Evolutionary conservation across 2,888 invertebrate genomes (phyloP).

Genomic region (Apodemia duryi): DNA sequence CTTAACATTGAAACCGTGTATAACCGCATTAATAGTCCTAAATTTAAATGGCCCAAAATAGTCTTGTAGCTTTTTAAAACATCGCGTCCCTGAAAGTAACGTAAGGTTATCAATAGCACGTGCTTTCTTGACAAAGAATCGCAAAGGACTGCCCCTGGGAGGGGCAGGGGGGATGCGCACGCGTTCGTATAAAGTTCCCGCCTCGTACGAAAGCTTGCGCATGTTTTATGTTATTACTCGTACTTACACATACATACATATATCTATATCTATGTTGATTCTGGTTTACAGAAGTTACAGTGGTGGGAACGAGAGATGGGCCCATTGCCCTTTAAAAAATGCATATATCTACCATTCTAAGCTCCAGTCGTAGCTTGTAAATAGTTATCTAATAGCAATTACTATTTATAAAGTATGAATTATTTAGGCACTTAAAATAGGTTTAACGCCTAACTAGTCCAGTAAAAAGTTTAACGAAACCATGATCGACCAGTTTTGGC

Average conservation of each 20-base stretch:
- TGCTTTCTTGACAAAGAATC: constrained; percentile 34
- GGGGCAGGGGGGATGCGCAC: constrained; percentile 26
- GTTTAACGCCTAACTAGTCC: no score
- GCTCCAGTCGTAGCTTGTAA: not conserved
- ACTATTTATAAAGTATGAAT: no score
- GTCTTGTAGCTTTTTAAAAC: constrained; percentile 39
- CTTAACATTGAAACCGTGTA: constrained; percentile 20
- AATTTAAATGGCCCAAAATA: constrained; percentile 41
- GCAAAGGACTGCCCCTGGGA: constrained; percentile 29
- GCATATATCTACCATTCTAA: not conserved
- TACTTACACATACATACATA: no score
- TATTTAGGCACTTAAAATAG: no score
- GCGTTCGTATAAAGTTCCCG: constrained; percentile 34
- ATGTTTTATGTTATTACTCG: not conserved
- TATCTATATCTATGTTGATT: no score
- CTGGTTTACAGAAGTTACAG: no score
- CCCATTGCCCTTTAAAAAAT: no score
- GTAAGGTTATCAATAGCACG: constrained; percentile 26
- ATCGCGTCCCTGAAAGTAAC: constrained; percentile 15
- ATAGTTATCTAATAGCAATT: not conserved
- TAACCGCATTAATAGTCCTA: constrained; percentile 10
- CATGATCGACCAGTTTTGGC: no score
- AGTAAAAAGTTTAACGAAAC: no score
- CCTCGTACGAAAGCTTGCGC: constrained; percentile 20
- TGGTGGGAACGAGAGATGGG: no score